These are phyloP conservation scores for Sebastiscus albofasciatus DNA, from an alignment of 2,797 vertebrate species.

Conservation along the genomic window DNA sequence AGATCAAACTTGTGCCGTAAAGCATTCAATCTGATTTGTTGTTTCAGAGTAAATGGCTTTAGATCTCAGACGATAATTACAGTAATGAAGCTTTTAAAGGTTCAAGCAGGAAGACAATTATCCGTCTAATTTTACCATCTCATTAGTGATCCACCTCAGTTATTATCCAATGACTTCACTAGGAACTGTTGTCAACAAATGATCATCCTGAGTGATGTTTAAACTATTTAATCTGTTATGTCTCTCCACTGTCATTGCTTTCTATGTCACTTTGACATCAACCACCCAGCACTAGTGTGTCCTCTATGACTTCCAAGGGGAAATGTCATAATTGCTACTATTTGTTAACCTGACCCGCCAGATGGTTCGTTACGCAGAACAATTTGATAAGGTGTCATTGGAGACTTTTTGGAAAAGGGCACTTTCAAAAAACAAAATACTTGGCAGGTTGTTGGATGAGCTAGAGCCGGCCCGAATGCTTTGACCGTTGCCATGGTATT, in stretches of 20 bases:
- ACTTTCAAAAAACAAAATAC: background rate
- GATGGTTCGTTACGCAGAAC: no score
- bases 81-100: slow-evolving; percentile 16
- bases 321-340: background rate
- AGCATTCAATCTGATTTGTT: slow-evolving; percentile 18
- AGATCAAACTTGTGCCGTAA: background rate
- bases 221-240: background rate
- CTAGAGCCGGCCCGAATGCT: background rate
- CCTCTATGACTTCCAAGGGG: background rate
- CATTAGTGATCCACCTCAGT: slow-evolving; percentile 19
- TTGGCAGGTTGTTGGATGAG: background rate
- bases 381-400: background rate
- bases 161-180: slow-evolving; percentile 6
- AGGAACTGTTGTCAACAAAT: background rate
- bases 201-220: background rate
- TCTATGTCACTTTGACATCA: background rate
- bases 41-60: slow-evolving; percentile 24
- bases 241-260: background rate
- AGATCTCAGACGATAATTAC: slow-evolving; percentile 22
- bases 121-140: slow-evolving; percentile 2
- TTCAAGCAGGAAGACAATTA: slow-evolving; percentile 31
- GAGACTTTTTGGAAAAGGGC: background rate
- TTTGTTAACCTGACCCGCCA: background rate
- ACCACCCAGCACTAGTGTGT: background rate
- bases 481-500: background rate